Evolutionary conservation across 2,888 invertebrate species (phyloP), one percentile per base, ranked within the genome.

Genomic region (Dasysyrphus tricinctus): DNA sequence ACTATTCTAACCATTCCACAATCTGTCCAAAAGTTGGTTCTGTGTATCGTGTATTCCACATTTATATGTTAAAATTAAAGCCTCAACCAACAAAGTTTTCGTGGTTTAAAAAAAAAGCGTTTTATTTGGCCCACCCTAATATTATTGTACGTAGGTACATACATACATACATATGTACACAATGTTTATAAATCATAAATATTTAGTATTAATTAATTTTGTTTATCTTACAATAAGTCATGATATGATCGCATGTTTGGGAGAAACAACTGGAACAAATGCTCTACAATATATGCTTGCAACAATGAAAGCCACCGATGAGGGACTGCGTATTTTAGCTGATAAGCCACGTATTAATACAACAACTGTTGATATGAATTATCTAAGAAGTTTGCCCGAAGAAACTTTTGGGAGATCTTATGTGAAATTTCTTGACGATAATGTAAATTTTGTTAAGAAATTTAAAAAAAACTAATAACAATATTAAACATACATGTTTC

Each of bases 181-280:
- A 32, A 32, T 32, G 32, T 32, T 4, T 7, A 1, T 32, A 6
- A 32, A 32, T 32, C 6, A 32, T 32, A n/a, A n/a, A 3, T 32
- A 32, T 32, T 32, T 2, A 24, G 24, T 24, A 24, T 3, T 24
- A 24, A 24, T 2, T 24, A 24, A 24, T 24, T 24, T 24, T 24
- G 24, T 24, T 32, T 39, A 69, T 34, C 12, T 19, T 37, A 24
- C 24, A 24, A 24, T 24, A 2, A 93, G 97, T 85, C 96, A 95
- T 19, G 98, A 99, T 91, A 98, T 98, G 97, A 97, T 99, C 88
- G 98, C 98, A 29, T 97, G 97, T 88, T 94, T 98, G 89, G 98
- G 98, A 1, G 99, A 99, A 93, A 97, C 98, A 0, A 97, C 98
- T 11, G 98, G 95, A 3, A 93, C 94, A 88, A 91, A 91, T 59